Base-by-base conservation (phyloP, 1,140 invertebrate species). In the Thrips palmi region DNA sequence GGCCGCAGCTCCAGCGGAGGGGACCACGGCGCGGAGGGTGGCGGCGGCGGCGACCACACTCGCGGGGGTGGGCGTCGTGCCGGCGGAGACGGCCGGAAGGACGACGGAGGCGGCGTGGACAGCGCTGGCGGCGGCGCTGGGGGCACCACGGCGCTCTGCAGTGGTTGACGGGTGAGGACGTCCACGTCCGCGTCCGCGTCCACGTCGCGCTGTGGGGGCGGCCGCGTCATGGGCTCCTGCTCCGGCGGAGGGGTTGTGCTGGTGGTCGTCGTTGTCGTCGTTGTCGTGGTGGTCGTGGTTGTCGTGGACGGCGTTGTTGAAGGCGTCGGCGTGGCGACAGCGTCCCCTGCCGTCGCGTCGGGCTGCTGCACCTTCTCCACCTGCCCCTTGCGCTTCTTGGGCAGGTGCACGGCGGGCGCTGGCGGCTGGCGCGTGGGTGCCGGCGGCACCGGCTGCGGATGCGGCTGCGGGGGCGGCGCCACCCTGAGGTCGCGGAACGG, bases 1-100 rank as follows among this genome's bases (percentile, higher is more conserved):
- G 57, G 60, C 0, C 19, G 29, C 8, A 40, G 40, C 17, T 43
- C 41, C 11, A n/a, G n/a, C n/a, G n/a, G n/a, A n/a, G n/a, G 33
- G 23, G 3, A 15, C 28, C 3, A 31, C 12, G 14, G 31, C 20
- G 15, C 27, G 17, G 31, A 32, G 24, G 0, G 32, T 23, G n/a
- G 40, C 33, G 14, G 40, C 42, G 18, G 40, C 41, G 3, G 41
- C 28, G n/a, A 41, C 40, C 1, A 39, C 37, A 10, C 40, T 41
- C 3, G 42, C 42, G 2, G 42, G 42, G 24, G 41, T 41, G 10
- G 39, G 34, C 28, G 30, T 39, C 4, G 22, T 22, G 11, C 30
- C 25, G 17, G 28, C 28, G 5, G 22, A 11, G 17, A 20, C 36
- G 3, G 23, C 19, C n/a, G 12, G 29, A 6, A 14, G 29, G n/a